These are phyloP conservation scores for Melanostoma scalare DNA, from an alignment of 2,888 invertebrate species.

Conservation along the genomic window DNA sequence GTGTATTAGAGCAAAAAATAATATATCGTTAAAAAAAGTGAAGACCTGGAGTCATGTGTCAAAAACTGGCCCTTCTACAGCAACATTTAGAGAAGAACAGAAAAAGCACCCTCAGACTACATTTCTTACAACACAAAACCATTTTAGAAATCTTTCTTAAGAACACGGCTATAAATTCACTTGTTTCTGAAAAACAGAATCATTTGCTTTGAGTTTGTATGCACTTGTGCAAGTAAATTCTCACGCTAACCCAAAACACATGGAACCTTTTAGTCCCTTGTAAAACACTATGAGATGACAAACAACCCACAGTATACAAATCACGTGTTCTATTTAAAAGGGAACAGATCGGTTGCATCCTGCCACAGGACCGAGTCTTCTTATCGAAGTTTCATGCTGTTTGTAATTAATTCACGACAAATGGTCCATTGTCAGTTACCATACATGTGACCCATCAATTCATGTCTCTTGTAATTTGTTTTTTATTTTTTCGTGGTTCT, in stretches of 20 bases:
- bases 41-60: too few relatives aligned
- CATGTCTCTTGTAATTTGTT: conserved; percentile 48
- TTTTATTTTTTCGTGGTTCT: conserved; percentile 35
- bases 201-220: too few relatives aligned
- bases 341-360: conserved; percentile 53
- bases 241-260: background rate
- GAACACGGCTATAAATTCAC: too few relatives aligned
- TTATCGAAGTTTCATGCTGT: conserved; percentile 66
- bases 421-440: conserved; percentile 26
- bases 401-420: conserved; percentile 69
- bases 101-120: too few relatives aligned
- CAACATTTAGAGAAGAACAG: too few relatives aligned
- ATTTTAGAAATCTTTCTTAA: too few relatives aligned
- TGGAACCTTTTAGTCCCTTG: background rate
- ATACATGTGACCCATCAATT: conserved; percentile 55
- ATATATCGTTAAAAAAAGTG: too few relatives aligned
- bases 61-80: too few relatives aligned
- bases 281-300: conserved; percentile 12
- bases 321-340: conserved; percentile 52
- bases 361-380: conserved; percentile 40
- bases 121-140: too few relatives aligned
- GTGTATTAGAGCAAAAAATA: too few relatives aligned
- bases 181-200: too few relatives aligned
- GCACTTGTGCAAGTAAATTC: background rate
- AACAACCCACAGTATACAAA: conserved; percentile 42